These are phyloP conservation scores for Anarsia innoxiella DNA, from an alignment of 2,888 invertebrate species.

Conservation along the genomic window DNA sequence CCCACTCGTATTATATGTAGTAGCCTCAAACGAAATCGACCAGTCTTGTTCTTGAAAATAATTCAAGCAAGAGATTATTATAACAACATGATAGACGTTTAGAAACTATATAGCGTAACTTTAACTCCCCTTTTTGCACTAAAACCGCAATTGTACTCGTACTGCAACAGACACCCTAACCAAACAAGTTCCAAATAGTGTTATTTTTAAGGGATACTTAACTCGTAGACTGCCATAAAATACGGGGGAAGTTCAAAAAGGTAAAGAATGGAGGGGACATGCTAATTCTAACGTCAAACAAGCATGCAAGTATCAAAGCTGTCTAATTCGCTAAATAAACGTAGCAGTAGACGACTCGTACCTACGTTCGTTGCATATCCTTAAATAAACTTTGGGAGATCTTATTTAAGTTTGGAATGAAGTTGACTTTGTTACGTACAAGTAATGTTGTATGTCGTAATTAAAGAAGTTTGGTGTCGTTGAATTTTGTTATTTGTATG, in stretches of 20 bases:
- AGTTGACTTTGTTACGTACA: slow-evolving; percentile 12
- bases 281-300: slow-evolving; percentile 54
- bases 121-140: too few relatives aligned
- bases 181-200: too few relatives aligned
- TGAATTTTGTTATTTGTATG: slow-evolving; percentile 6
- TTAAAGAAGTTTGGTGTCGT: slow-evolving; percentile 11
- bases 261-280: slow-evolving; percentile 20
- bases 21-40: too few relatives aligned
- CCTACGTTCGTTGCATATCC: slow-evolving; percentile 35
- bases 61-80: too few relatives aligned
- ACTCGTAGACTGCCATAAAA: too few relatives aligned
- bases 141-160: too few relatives aligned
- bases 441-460: slow-evolving; percentile 13
- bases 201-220: too few relatives aligned
- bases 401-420: slow-evolving; percentile 56
- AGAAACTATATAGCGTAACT: too few relatives aligned
- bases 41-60: too few relatives aligned
- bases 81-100: too few relatives aligned
- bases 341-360: slow-evolving; percentile 24
- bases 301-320: slow-evolving; percentile 37
- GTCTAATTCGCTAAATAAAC: slow-evolving; percentile 45
- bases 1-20: too few relatives aligned
- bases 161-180: too few relatives aligned
- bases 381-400: slow-evolving; percentile 54
- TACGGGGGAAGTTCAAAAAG: slow-evolving; percentile 10